These are phyloP conservation scores for Typhlichthys subterraneus DNA, from an alignment of 2,797 vertebrate species.

Conservation along the genomic window DNA sequence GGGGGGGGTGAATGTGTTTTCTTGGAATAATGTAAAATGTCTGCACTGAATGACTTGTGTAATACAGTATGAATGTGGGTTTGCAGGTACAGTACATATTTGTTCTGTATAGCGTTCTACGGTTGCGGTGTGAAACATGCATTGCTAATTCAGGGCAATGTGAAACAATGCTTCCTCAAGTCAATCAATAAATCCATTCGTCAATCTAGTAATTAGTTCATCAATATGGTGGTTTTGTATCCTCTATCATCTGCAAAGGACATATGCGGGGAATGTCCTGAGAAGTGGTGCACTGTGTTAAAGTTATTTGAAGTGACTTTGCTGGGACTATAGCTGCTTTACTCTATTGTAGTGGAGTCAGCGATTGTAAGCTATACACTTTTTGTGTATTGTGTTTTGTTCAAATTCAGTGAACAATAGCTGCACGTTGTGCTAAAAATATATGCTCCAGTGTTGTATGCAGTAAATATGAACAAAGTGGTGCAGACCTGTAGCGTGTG, in stretches of 20 bases:
- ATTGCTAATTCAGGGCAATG: conserved; percentile 1
- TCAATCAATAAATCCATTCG: conserved; percentile 45
- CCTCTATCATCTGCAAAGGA: conserved; percentile 45
- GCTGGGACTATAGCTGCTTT: too few relatives aligned
- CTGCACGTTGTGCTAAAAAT: too few relatives aligned
- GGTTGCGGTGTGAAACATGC: conserved; percentile 8
- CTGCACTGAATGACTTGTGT: neutral
- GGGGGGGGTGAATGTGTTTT: neutral
- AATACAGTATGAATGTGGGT: neutral
- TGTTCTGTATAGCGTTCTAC: neutral
- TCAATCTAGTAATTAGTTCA: conserved; percentile 27
- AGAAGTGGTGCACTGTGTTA: conserved; percentile 26
- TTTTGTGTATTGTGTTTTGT: too few relatives aligned
- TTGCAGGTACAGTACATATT: neutral
- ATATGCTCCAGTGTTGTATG: too few relatives aligned
- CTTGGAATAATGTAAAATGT: neutral
- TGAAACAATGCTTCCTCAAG: conserved; percentile 15
- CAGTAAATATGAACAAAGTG: too few relatives aligned
- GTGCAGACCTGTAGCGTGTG: too few relatives aligned
- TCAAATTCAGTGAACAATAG: too few relatives aligned
- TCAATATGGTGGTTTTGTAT: conserved; percentile 35
- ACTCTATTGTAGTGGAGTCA: too few relatives aligned
- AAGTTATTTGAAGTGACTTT: conserved; percentile 4
- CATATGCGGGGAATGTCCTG: conserved; percentile 21
- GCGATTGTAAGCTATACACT: too few relatives aligned